Percentiles rank a stretch among this genome's conserved stretches.
Evolutionary conservation across 2,113 vertebrate genomes (phyloP).

Genomic region (Rhinoptilus africanus): DNA sequence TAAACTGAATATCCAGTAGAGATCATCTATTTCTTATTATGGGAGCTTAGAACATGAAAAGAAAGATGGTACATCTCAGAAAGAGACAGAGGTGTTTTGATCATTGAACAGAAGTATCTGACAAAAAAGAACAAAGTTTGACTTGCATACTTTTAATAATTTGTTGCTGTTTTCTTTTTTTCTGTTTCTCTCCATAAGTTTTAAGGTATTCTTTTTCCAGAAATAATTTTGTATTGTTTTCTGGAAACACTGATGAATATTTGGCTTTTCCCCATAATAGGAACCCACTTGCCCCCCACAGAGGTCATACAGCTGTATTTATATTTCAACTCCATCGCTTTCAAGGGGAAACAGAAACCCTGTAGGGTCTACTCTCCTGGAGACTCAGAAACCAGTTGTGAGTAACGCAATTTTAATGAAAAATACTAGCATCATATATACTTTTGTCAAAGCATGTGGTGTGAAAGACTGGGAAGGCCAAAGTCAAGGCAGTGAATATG

Average conservation of each 20-base stretch:
- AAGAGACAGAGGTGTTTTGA: background rate
- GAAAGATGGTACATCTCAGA: background rate
- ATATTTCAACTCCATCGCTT: background rate
- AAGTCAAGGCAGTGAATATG: background rate
- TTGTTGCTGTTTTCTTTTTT: background rate
- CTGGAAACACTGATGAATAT: background rate
- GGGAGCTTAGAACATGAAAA: background rate
- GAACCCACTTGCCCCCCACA: background rate
- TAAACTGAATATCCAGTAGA: background rate
- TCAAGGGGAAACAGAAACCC: background rate
- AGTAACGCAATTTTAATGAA: background rate
- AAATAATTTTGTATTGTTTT: background rate
- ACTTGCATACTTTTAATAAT: background rate
- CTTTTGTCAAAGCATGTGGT: background rate
- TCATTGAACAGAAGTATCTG: background rate
- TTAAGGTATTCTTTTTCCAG: background rate
- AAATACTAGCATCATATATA: background rate
- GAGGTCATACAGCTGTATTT: background rate
- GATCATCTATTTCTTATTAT: background rate
- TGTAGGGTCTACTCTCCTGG: background rate
- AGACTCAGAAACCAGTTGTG: background rate
- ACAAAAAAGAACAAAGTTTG: background rate
- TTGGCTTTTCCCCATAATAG: background rate
- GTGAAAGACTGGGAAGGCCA: background rate
- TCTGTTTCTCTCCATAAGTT: background rate